These are phyloP conservation scores for Vultur gryphus DNA, from an alignment of 2,797 vertebrate species.

Conservation along the genomic window DNA sequence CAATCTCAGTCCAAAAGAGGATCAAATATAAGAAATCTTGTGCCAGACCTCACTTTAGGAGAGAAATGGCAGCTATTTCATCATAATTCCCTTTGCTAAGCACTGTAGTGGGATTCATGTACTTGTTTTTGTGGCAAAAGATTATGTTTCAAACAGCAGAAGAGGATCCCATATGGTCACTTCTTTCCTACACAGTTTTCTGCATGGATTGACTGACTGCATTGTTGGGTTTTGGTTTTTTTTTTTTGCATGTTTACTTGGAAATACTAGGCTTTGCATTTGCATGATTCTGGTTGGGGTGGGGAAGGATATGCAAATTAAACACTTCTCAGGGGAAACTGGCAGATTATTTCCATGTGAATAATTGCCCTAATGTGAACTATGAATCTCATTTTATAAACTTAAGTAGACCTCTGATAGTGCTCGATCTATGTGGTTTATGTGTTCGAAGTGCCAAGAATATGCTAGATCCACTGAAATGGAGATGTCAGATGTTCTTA, in stretches of 20 bases:
- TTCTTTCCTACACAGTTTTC: background rate
- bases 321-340: background rate
- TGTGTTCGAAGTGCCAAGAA: background rate
- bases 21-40: background rate
- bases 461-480: background rate
- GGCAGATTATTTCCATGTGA: background rate
- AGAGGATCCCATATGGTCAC: background rate
- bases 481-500: background rate
- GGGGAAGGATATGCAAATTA: background rate
- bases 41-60: background rate
- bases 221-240: background rate
- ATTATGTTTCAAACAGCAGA: background rate
- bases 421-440: background rate
- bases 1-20: background rate
- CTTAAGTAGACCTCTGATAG: background rate
- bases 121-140: background rate
- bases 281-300: background rate
- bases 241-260: background rate
- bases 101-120: background rate
- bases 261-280: background rate
- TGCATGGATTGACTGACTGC: background rate
- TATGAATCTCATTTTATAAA: background rate
- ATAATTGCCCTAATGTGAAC: background rate
- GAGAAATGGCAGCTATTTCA: background rate
- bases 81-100: background rate